Conservation (phyloP, 2,797 vertebrate genomes). For the Falco naumanni region DNA sequence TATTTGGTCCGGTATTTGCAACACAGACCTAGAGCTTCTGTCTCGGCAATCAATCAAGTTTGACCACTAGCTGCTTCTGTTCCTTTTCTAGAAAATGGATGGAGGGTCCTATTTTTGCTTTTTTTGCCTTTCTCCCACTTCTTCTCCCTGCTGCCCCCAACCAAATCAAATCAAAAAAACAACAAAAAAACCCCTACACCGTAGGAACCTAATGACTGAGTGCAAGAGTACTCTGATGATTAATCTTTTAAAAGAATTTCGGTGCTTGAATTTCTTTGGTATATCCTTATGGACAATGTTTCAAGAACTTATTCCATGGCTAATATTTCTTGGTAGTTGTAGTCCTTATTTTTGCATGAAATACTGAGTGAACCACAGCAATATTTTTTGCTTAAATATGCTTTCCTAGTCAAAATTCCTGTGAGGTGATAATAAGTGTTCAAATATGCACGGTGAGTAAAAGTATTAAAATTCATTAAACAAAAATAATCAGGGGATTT, state of each 20-base stretch:
- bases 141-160: neutral
- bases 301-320: neutral
- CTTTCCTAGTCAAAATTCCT: neutral
- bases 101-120: neutral
- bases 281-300: neutral
- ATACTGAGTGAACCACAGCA: neutral
- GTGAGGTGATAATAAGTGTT: neutral
- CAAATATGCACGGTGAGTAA: neutral
- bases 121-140: neutral
- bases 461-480: neutral
- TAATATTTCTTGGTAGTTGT: neutral
- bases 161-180: neutral
- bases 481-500: neutral
- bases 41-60: neutral
- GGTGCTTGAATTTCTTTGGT: neutral
- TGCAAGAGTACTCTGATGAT: neutral
- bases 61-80: neutral
- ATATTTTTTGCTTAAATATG: neutral
- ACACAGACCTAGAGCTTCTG: neutral
- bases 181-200: fast-evolving
- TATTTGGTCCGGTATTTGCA: neutral
- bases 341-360: neutral
- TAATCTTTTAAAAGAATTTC: neutral
- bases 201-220: neutral
- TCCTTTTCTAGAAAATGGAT: neutral